phyloP scores from a whole-genome alignment of 2,797 vertebrate species.

The Glossophaga mutica region DNA sequence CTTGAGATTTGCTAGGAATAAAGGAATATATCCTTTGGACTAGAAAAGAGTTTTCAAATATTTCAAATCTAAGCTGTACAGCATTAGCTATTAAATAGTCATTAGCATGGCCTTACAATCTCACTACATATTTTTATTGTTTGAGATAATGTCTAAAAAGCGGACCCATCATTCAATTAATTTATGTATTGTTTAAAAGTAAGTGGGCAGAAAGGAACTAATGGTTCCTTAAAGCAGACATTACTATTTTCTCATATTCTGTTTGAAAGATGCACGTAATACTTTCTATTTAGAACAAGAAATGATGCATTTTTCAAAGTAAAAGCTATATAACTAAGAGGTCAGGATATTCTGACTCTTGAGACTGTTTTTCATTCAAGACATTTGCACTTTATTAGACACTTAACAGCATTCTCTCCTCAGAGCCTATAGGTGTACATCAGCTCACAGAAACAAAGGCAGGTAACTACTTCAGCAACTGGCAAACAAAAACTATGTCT shows the following conservation, averaged over 20 bases:
- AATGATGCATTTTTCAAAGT: neutral
- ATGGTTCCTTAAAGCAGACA: neutral
- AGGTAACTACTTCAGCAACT: neutral
- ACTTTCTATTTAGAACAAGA: constrained; percentile 3
- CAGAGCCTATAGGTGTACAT: neutral
- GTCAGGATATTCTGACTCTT: neutral
- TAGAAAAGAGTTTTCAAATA: constrained; percentile 12
- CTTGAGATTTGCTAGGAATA: constrained; percentile 5
- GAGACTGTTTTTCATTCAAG: neutral
- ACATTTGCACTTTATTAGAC: neutral
- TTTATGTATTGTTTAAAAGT: constrained; percentile 41
- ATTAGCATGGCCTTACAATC: neutral
- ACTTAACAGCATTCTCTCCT: neutral
- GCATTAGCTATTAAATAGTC: neutral
- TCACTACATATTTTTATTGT: neutral
- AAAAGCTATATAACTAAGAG: neutral
- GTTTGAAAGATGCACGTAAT: neutral
- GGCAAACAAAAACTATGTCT: neutral
- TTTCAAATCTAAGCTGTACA: neutral
- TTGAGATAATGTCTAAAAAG: neutral
- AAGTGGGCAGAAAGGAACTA: neutral
- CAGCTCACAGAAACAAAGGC: neutral
- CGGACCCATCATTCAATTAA: neutral
- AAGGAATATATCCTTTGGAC: neutral
- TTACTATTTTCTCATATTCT: neutral